Conservation (phyloP, 1,140 invertebrate species). For the Monochamus saltuarius region DNA sequence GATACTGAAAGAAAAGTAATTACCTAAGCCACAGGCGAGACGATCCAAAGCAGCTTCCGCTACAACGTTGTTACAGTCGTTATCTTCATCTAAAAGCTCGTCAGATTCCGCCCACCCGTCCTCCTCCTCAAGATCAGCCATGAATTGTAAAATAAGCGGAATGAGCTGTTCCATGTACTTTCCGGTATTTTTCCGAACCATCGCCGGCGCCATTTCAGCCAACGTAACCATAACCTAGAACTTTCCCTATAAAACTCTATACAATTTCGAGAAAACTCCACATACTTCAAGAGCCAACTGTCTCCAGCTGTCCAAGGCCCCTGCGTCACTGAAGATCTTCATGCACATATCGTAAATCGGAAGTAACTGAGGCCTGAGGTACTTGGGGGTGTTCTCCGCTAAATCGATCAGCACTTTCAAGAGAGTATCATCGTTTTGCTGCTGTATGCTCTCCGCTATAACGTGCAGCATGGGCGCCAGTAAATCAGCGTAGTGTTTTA, state of each 20-base stretch:
- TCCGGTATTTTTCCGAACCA: slow-evolving; percentile 87
- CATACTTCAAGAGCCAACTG: slow-evolving; percentile 87
- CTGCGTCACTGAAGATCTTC: slow-evolving; percentile 76
- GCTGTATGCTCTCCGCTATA: slow-evolving; percentile 76
- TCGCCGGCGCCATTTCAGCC: slow-evolving; percentile 91
- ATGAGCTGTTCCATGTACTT: slow-evolving; percentile 80
- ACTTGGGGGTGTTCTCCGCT: slow-evolving; percentile 91
- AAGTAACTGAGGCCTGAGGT: slow-evolving; percentile 81
- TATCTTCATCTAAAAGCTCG: slow-evolving; percentile 82
- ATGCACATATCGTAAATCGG: slow-evolving; percentile 89
- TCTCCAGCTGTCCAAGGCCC: slow-evolving; percentile 81
- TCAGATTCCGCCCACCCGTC: slow-evolving; percentile 79
- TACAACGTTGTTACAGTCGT: slow-evolving; percentile 87
- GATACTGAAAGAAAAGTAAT: no score
- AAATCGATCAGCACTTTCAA: slow-evolving; percentile 92
- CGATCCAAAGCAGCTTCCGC: slow-evolving; percentile 96
- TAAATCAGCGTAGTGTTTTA: slow-evolving; percentile 85
- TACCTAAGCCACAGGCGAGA: slow-evolving; percentile 89
- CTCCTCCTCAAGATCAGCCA: slow-evolving; percentile 96
- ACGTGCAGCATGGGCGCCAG: slow-evolving; percentile 71
- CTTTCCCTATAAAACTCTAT: neutral
- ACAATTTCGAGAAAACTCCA: neutral
- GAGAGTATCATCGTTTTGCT: slow-evolving; percentile 85
- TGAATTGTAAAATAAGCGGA: slow-evolving; percentile 86
- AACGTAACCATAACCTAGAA: slow-evolving; percentile 75